phyloP scores from a whole-genome alignment of 2,797 vertebrate genomes.

The Neosalanx taihuensis region DNA sequence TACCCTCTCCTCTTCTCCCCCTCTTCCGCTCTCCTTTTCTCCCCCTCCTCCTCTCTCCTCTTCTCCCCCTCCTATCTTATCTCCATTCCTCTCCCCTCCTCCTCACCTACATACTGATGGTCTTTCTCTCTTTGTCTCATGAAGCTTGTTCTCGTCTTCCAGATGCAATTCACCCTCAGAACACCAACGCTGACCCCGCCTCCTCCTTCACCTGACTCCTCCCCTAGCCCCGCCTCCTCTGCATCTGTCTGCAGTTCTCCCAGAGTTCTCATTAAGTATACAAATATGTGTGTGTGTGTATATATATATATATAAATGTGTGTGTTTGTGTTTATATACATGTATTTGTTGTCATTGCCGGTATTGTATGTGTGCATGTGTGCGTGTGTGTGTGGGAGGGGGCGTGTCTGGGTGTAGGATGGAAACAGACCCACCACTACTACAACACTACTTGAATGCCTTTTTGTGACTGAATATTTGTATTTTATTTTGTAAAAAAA shows the following conservation, averaged over 20 bases:
- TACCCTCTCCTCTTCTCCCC: too few species aligned
- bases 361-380: conserved; percentile 18
- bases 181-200: conserved; percentile 83
- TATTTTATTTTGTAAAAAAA: conserved; percentile 82
- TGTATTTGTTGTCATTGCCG: conserved; percentile 53
- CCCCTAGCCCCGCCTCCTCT: conserved; percentile 70
- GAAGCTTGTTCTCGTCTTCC: conserved; percentile 30
- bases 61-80: too few species aligned
- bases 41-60: neutral
- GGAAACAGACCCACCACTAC: conserved; percentile 55
- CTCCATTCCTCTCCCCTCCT: neutral
- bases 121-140: too few species aligned
- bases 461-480: conserved; percentile 82
- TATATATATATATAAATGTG: conserved; percentile 42
- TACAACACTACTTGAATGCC: conserved; percentile 93
- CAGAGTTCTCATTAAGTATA: conserved; percentile 28
- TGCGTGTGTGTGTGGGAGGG: conserved; percentile 61
- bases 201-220: conserved; percentile 80
- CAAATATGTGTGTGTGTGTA: conserved; percentile 44
- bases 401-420: too few species aligned
- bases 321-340: conserved; percentile 79
- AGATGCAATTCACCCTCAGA: conserved; percentile 83
- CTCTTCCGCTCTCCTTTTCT: neutral
- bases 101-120: conserved; percentile 6
- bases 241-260: conserved; percentile 9